Evolutionary conservation across 2,113 vertebrate species (phyloP).

Genomic region (Tyrannus savana): DNA sequence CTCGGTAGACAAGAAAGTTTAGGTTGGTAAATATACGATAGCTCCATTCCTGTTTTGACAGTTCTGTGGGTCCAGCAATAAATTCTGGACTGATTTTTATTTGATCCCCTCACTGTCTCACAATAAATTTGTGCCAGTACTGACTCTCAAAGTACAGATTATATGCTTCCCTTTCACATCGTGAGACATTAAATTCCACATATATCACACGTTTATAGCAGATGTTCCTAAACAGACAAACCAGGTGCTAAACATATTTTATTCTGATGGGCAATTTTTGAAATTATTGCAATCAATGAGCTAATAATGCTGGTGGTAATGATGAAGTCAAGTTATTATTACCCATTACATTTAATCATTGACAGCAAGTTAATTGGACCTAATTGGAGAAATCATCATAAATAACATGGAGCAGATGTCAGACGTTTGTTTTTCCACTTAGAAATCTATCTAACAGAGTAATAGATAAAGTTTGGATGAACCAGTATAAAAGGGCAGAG

Average conservation of each 20-base stretch:
- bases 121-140: constrained; percentile 59
- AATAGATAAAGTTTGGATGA: constrained; percentile 63
- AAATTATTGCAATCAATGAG: constrained; percentile 96
- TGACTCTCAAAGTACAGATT: constrained; percentile 65
- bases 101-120: constrained; percentile 66
- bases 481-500: background rate
- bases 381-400: constrained; percentile 91
- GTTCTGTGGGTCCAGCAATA: constrained; percentile 54
- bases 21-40: background rate
- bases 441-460: constrained; percentile 52
- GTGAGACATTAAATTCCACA: constrained; percentile 67
- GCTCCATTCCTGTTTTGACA: constrained; percentile 33
- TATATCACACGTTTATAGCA: constrained; percentile 80
- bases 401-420: constrained; percentile 89
- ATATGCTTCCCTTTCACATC: constrained; percentile 72
- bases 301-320: constrained; percentile 88
- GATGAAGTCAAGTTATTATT: constrained; percentile 86
- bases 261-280: constrained; percentile 88
- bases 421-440: constrained; percentile 73
- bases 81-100: constrained; percentile 69
- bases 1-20: background rate
- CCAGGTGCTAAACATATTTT: constrained; percentile 91
- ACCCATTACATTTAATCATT: constrained; percentile 91
- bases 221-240: constrained; percentile 79
- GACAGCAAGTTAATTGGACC: constrained; percentile 87